Conservation (phyloP, 2,797 vertebrate species). For the Schizothorax lantsangensis region DNA sequence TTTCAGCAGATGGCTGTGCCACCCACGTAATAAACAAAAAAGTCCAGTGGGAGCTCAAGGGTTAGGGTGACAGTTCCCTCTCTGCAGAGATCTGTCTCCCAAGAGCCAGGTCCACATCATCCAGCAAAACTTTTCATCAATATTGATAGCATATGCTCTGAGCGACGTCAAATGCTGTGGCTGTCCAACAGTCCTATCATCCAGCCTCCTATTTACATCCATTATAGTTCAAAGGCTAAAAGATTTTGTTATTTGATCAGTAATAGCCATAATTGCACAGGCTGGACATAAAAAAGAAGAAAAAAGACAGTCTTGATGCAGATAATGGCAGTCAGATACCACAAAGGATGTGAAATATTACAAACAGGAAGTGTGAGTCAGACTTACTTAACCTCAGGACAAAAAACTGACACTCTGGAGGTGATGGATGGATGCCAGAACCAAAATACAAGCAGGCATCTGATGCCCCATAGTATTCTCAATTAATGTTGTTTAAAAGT, state of each 20-base stretch:
- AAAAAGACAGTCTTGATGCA: conserved; percentile 2
- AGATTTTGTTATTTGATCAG: conserved; percentile 38
- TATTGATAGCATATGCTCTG: conserved; percentile 28
- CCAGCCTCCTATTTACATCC: conserved; percentile 23
- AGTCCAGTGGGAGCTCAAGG: conserved; percentile 46
- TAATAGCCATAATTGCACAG: conserved; percentile 55
- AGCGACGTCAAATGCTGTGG: not conserved
- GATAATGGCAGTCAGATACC: conserved; percentile 26
- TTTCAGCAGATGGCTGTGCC: conserved; percentile 65
- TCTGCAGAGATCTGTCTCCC: conserved; percentile 29
- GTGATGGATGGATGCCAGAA: not conserved
- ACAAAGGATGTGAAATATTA: conserved; percentile 18
- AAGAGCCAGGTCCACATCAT: conserved; percentile 34
- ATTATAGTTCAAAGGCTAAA: conserved; percentile 47
- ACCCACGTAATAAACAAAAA: conserved; percentile 61
- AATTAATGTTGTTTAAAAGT: conserved; percentile 17
- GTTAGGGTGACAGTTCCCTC: conserved; percentile 50
- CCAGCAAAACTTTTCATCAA: conserved; percentile 51
- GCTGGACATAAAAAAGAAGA: conserved; percentile 13
- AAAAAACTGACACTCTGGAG: not conserved
- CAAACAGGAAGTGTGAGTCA: conserved; percentile 49
- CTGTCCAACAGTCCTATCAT: not conserved
- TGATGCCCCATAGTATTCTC: not conserved
- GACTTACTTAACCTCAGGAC: conserved; percentile 10
- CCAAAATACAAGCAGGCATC: not conserved